A percentile compares a stretch with the other conserved stretches of the same genome.
Conservation (phyloP, 1,140 invertebrate species). For the Drosophila biarmipes region DNA sequence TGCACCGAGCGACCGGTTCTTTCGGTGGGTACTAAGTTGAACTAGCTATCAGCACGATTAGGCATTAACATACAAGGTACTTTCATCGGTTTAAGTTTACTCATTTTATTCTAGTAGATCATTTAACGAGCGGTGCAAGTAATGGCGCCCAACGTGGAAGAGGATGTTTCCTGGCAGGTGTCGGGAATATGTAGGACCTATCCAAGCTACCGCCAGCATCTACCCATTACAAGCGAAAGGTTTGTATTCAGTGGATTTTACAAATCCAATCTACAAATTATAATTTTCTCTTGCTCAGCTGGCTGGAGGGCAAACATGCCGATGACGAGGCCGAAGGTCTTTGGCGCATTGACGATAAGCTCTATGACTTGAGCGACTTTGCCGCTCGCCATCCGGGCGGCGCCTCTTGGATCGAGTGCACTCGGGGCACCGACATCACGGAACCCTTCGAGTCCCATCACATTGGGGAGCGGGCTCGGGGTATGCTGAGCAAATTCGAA, state of each 20-base stretch:
- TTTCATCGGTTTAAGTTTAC: slow-evolving; percentile 8
- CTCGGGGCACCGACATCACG: slow-evolving; percentile 91
- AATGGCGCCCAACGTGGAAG: slow-evolving; percentile 58
- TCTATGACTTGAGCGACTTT: slow-evolving; percentile 91
- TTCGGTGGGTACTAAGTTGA: slow-evolving; percentile 6
- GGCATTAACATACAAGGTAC: neutral
- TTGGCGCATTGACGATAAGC: slow-evolving; percentile 91
- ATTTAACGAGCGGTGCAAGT: neutral
- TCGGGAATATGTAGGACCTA: slow-evolving; percentile 67
- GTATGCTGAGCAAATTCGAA: slow-evolving; percentile 87
- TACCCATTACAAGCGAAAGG: slow-evolving; percentile 48
- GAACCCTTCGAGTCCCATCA: slow-evolving; percentile 90
- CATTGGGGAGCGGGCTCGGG: slow-evolving; percentile 85
- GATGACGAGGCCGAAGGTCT: slow-evolving; percentile 91
- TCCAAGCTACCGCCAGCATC: slow-evolving; percentile 54
- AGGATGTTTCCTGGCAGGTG: slow-evolving; percentile 58
- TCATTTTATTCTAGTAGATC: neutral
- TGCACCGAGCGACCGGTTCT: slow-evolving; percentile 48
- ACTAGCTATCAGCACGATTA: slow-evolving; percentile 22
- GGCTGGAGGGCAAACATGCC: slow-evolving; percentile 88
- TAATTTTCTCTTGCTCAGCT: slow-evolving; percentile 62
- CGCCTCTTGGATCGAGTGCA: slow-evolving; percentile 89
- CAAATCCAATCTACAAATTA: neutral
- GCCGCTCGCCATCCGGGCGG: slow-evolving; percentile 92
- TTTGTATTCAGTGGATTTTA: neutral